Percentiles rank a stretch among this genome's conserved stretches.
Evolutionary conservation across 2,888 invertebrate genomes (phyloP).

Genomic region (Exocentrus adspersus): DNA sequence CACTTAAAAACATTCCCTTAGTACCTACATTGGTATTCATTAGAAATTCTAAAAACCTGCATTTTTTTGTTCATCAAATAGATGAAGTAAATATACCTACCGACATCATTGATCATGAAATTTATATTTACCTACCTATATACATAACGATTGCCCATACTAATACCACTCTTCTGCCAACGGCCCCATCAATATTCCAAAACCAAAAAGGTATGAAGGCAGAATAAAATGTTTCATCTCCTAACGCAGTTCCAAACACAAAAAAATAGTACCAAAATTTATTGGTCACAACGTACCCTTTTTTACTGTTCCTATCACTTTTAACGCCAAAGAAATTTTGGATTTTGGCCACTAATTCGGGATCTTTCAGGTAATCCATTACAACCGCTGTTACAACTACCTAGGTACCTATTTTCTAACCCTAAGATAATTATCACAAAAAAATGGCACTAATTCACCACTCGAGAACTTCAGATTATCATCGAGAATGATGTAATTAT

Average conservation of each 20-base stretch:
- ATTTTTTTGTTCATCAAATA: too few relatives aligned
- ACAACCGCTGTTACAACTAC: background rate
- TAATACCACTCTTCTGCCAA: conserved; percentile 82
- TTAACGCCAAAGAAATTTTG: conserved; percentile 83
- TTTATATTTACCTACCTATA: conserved; percentile 79
- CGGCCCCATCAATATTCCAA: conserved; percentile 92
- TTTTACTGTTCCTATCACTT: conserved; percentile 53
- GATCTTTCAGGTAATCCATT: conserved; percentile 78
- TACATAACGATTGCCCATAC: conserved; percentile 89
- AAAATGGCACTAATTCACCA: background rate
- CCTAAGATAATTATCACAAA: background rate
- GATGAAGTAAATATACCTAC: too few relatives aligned
- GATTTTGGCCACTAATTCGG: conserved; percentile 79
- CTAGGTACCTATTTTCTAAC: background rate
- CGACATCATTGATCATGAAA: too few relatives aligned
- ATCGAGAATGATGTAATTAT: too few relatives aligned
- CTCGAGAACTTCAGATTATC: too few relatives aligned
- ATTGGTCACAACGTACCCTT: conserved; percentile 70
- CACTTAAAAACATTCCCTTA: too few relatives aligned
- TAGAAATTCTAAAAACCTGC: too few relatives aligned
- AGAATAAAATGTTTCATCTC: conserved; percentile 91
- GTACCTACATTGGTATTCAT: too few relatives aligned
- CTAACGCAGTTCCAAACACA: conserved; percentile 84
- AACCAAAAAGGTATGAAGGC: conserved; percentile 94
- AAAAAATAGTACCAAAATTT: conserved; percentile 88